Base-by-base conservation (phyloP, 2,113 vertebrate genomes). In the Cheilinus undulatus region DNA sequence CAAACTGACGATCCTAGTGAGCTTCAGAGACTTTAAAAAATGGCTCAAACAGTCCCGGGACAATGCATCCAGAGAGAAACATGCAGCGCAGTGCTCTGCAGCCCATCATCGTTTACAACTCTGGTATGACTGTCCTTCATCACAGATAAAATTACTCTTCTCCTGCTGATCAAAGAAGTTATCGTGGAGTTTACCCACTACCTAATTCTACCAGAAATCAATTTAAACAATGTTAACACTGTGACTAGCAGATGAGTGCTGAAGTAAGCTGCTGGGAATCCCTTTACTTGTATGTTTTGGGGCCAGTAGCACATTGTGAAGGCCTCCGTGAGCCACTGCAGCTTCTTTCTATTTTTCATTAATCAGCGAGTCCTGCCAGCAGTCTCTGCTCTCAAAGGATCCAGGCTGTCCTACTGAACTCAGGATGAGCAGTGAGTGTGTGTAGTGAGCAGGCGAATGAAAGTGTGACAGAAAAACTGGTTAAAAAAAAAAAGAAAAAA, bases 371-470 rank as follows among this genome's bases (percentile, higher is more conserved):
- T 46, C 42, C 72, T 46, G 74, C 32, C 78, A 80, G 68, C 65
- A 75, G 71, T 63, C 74, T 76, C 71, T 49, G 51, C 48, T 88
- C 88, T 89, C 88, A 23, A 72, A 86, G 86, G 89, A 88, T 62
- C 26, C 77, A 9, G 30, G 36, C 81, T 90, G 84, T 86, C 88
- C 90, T 74, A 91, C 84, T 91, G 89, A 92, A 89, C 89, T 89
- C 73, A 49, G 56, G 67, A 38, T 56, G 69, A 84, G 74, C 43
- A 50, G 56, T 22, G 75, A 53, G 48, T 63, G 75, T 48, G 69
- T 54, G 73, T 40, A 58, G 67, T 3, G 12, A 38, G 53, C 4
- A 1, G 13, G 14, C 27, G 4, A 43, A 26, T 50, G 43, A 59
- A 61, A 53, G 52, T 24, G 43, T 36, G 62, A 68, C 49, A 42